Evolutionary conservation across 92 coral and sea anemone genomes (phyloP).

Genomic region (Actinostola sp.): DNA sequence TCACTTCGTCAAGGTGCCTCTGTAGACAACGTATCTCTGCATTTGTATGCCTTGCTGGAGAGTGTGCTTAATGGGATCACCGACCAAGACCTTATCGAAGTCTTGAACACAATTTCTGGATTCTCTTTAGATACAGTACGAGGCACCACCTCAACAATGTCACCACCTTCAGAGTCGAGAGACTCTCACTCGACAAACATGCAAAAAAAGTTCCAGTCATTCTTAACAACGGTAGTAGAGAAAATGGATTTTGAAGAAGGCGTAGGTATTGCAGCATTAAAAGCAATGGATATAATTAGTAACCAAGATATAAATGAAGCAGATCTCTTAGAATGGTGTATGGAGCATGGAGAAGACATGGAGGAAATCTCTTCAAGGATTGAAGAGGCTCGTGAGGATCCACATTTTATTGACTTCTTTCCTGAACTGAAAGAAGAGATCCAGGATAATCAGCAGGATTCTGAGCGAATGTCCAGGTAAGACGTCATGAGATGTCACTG

Average conservation of each 20-base stretch:
- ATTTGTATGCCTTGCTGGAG: conserved; percentile 66
- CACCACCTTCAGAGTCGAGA: neutral
- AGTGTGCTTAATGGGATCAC: conserved; percentile 60
- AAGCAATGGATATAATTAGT: conserved; percentile 36
- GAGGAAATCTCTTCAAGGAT: conserved; percentile 35
- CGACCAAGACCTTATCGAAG: conserved; percentile 39
- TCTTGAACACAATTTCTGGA: conserved; percentile 17
- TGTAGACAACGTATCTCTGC: conserved; percentile 41
- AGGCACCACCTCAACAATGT: neutral
- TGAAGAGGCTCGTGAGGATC: conserved; percentile 46
- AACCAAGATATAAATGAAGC: conserved; percentile 57
- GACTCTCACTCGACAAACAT: conserved; percentile 12
- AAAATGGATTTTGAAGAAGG: conserved; percentile 59
- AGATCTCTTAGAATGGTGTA: conserved; percentile 74
- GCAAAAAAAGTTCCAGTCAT: conserved; percentile 26
- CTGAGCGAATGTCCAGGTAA: neutral
- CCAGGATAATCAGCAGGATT: conserved; percentile 19
- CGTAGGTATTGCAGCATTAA: conserved; percentile 68
- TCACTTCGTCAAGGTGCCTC: conserved; percentile 34
- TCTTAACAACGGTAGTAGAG: conserved; percentile 16
- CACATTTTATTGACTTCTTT: conserved; percentile 30
- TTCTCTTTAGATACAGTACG: neutral
- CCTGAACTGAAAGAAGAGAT: conserved; percentile 27
- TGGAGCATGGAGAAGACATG: conserved; percentile 61
- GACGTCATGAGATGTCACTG: too few species aligned